phyloP scores from a whole-genome alignment of 2,888 invertebrate species.

The Sisyra terminalis region DNA sequence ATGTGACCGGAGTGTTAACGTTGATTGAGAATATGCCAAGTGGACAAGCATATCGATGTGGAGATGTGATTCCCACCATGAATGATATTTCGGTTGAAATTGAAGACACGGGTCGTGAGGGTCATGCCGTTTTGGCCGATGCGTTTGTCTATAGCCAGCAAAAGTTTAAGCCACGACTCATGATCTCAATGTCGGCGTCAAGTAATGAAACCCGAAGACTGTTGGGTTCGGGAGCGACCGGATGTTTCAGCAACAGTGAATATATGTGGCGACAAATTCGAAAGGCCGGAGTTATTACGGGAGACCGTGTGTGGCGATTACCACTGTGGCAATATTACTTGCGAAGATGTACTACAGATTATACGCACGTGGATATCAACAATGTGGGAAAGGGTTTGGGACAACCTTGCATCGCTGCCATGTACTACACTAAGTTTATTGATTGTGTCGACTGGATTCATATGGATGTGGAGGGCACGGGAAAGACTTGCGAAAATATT shows the following conservation, averaged over 20 bases:
- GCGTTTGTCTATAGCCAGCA: slow-evolving; percentile 26
- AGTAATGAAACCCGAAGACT: slow-evolving; percentile 38
- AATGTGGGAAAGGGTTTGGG: slow-evolving; percentile 25
- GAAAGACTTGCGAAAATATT: slow-evolving; percentile 31
- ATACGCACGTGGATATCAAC: slow-evolving; percentile 23
- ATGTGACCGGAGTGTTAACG: slow-evolving; percentile 30
- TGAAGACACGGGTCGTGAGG: slow-evolving; percentile 41
- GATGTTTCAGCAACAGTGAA: slow-evolving; percentile 35
- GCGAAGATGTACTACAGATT: slow-evolving; percentile 27
- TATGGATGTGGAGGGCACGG: slow-evolving; percentile 40
- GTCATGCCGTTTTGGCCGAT: slow-evolving; percentile 23
- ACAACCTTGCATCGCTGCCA: slow-evolving; percentile 23
- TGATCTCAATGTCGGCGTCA: slow-evolving; percentile 54
- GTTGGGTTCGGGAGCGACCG: slow-evolving; percentile 34
- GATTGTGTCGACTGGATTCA: slow-evolving; percentile 39
- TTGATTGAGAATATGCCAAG: slow-evolving; percentile 34
- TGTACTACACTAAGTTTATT: slow-evolving; percentile 34
- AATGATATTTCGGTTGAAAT: slow-evolving; percentile 45
- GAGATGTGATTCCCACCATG: slow-evolving; percentile 27
- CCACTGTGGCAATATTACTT: slow-evolving; percentile 37
- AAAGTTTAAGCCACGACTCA: slow-evolving; percentile 36
- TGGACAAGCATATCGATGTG: slow-evolving; percentile 39
- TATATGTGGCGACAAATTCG: slow-evolving; percentile 32
- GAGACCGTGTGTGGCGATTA: slow-evolving; percentile 44
- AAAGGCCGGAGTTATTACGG: slow-evolving; percentile 34